Base-by-base conservation (phyloP, 2,888 invertebrate species). In the Saturnia pavonia region DNA sequence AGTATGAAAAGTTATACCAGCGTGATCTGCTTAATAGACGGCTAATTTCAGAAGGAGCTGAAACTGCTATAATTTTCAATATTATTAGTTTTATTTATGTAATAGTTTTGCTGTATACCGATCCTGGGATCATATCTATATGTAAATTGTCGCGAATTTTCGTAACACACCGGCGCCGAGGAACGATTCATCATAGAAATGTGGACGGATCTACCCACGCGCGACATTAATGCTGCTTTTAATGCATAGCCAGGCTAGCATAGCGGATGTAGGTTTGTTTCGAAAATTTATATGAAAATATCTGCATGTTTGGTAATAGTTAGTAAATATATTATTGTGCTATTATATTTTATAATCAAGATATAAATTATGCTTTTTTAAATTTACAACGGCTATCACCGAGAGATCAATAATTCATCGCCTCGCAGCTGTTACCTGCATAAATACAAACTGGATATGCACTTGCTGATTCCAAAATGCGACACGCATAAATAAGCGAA, bases 171-270 rank as follows among this genome's bases (percentile, higher is more conserved):
- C 82, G 83, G 85, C 85, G 85, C 85, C 85, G 82, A 84, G 80
- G 85, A 86, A 85, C 92, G 88, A 92, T 93, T 88, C 91, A 92
- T 93, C 93, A 93, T 92, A 90, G 88, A 88, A 90, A 91, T 91
- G 92, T 91, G 90, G 91, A 91, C 92, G 90, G 87, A 85, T 83
- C 90, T 74, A 85, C 93, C 93, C 91, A 93, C 93, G 91, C 91
- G 75, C 76, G 69, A 75, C 82, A 82, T 84, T 87, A 86, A 88
- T 85, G 85, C 85, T 79, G 76, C 83, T 79, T 88, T 88, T 86
- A 88, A 90, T 87, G 86, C 86, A 86, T 83, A 78, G 77, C 73
- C 74, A 71, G 66, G 54, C 75, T 70, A 66, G 77, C 78, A 78
- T 76, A 76, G 75, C 81, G 82, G 85, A 83, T 83, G 82, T 77